Conservation (phyloP, 2,888 invertebrate genomes). For the Chironomus riparius region DNA sequence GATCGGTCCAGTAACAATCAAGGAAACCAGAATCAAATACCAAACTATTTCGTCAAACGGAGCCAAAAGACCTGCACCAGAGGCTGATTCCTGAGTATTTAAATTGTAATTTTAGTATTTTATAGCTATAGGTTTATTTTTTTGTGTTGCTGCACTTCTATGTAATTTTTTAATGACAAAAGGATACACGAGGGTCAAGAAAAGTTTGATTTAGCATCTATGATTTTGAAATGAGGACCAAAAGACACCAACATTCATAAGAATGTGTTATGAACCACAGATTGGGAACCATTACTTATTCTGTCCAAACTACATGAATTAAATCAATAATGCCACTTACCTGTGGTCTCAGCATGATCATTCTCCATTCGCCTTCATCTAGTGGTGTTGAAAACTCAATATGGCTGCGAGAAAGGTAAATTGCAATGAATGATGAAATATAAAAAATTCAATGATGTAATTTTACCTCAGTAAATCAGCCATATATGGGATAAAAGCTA, state of each 20-base stretch:
- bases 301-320: too few relatives aligned
- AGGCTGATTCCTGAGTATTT: slow-evolving; percentile 55
- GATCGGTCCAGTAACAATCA: slow-evolving; percentile 66
- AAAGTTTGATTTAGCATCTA: too few relatives aligned
- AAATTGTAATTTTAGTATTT: too few relatives aligned
- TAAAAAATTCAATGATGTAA: slow-evolving; percentile 31
- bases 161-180: too few relatives aligned
- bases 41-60: slow-evolving; percentile 67
- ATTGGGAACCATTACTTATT: too few relatives aligned
- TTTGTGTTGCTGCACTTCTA: too few relatives aligned
- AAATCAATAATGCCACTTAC: neutral
- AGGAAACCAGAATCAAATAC: slow-evolving; percentile 62
- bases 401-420: neutral
- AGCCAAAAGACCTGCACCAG: slow-evolving; percentile 71
- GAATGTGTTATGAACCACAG: too few relatives aligned
- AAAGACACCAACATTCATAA: too few relatives aligned
- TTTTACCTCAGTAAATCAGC: slow-evolving; percentile 45
- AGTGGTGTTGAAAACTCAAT: slow-evolving; percentile 46
- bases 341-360: slow-evolving; percentile 68
- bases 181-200: too few relatives aligned
- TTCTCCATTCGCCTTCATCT: slow-evolving; percentile 69
- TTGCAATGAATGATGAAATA: neutral
- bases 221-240: too few relatives aligned
- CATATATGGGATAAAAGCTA: slow-evolving; percentile 64
- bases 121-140: too few relatives aligned